These are phyloP conservation scores for Diadromus collaris DNA, from an alignment of 2,888 invertebrate genomes.

Conservation along the genomic window DNA sequence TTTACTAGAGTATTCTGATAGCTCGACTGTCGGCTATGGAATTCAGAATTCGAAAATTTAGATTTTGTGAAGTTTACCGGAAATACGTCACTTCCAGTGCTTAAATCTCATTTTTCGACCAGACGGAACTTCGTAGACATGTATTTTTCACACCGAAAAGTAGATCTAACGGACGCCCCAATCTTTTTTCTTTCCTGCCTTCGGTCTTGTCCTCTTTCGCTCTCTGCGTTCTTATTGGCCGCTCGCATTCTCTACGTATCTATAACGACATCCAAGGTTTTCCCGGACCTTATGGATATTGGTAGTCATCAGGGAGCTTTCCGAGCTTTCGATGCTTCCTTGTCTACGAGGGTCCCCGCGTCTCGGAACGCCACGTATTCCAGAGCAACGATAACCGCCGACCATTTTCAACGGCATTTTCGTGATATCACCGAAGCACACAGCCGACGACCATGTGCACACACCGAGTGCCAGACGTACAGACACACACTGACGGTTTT, in stretches of 20 bases:
- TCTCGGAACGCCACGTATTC: slow-evolving; percentile 18
- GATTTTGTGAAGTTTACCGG: background rate
- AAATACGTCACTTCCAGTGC: background rate
- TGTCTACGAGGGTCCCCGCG: slow-evolving; percentile 1
- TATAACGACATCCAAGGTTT: slow-evolving; percentile 4
- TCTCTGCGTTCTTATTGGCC: background rate
- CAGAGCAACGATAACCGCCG: slow-evolving; percentile 6
- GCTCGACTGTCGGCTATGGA: background rate
- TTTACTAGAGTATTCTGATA: background rate
- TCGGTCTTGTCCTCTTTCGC: background rate
- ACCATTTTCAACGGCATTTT: slow-evolving; percentile 10
- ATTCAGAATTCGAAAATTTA: background rate
- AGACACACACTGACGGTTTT: slow-evolving; percentile 27
- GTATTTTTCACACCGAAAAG: background rate
- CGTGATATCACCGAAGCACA: slow-evolving; percentile 6
- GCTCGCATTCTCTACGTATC: background rate
- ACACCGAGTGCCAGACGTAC: slow-evolving; percentile 7
- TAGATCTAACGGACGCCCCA: background rate
- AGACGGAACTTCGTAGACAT: background rate
- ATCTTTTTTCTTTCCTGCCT: background rate
- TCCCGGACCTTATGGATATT: slow-evolving; percentile 39
- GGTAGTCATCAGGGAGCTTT: slow-evolving; percentile 17
- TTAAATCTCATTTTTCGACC: background rate
- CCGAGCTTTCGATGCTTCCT: slow-evolving; percentile 6
- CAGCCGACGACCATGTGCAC: background rate